Base-by-base conservation (phyloP, 2,113 vertebrate genomes). In the Dipodomys merriami region DNA sequence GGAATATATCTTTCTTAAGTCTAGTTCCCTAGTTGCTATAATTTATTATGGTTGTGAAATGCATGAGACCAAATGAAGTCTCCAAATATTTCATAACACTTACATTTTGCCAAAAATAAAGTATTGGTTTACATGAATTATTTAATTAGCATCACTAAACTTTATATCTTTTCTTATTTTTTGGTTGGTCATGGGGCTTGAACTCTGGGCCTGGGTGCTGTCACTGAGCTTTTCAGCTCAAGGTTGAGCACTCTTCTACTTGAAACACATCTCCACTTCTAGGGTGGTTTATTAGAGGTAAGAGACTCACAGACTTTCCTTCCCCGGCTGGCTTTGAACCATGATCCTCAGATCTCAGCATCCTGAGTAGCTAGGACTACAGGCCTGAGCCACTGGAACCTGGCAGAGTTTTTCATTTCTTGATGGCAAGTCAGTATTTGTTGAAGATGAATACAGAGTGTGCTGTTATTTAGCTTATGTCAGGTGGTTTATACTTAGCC, bases 101-200 rank as follows among this genome's bases (percentile, higher is more conserved):
- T 33, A 2, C 49, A 69, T 90, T 94, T 96, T 76, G 22, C 49
- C 60, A 13, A 11, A 71, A 81, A 29, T 39, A 91, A 44, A 30
- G 33, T 93, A 90, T 72, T 88, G 13, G 6, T 72, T 27, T 90
- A 16, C 0, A 44, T 87, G 25, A 81, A 88, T 93, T 67, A 83
- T 74, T 91, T 89, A 93, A 88, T 72, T 76, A 7, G 23, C 8
- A 91, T 44, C 78, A 85, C 46, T 87, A 39, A 69, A 83, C 85
- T 87, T 95, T 71, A 19, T 8, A 49, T 49, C 10, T 49, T 49
- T 39, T 39, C 39, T 39, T 39, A 6, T 6, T 39, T 3, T 39
- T 39, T 39, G 5, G 5, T 39, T 39, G 39, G 39, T 39, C 39
- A 39, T 39, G 39, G 39, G 39, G 39, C 39, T 39, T 39, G 39